Evolutionary conservation across 2,113 vertebrate species (phyloP).

Genomic region (Ploceus nigricollis): DNA sequence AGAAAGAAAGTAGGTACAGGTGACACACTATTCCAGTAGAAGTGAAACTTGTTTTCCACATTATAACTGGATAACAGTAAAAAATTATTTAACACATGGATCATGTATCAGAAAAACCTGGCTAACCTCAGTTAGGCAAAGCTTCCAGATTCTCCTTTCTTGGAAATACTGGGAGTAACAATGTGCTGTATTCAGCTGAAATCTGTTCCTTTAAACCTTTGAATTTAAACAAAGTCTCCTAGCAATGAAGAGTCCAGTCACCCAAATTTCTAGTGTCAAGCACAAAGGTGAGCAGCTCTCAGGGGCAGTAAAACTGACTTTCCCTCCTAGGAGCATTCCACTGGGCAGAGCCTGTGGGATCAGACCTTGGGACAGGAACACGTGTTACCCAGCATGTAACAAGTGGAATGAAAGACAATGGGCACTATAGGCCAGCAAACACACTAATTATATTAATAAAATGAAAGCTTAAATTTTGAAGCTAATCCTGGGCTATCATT

Average conservation of each 20-base stretch:
- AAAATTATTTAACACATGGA: not conserved
- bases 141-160: not conserved
- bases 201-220: not conserved
- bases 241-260: not conserved
- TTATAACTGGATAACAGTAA: not conserved
- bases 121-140: not conserved
- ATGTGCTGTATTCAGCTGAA: not conserved
- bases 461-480: constrained; percentile 71
- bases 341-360: not conserved
- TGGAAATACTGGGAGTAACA: not conserved
- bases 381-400: not conserved
- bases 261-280: not conserved
- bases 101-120: not conserved
- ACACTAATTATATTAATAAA: constrained; percentile 72
- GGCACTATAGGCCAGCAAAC: constrained; percentile 19
- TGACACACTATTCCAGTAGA: not conserved
- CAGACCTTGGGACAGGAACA: not conserved
- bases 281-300: not conserved
- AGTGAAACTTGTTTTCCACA: not conserved
- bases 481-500: constrained; percentile 82
- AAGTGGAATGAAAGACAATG: not conserved
- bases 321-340: not conserved
- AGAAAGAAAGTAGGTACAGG: not conserved
- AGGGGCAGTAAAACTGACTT: not conserved
- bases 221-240: not conserved